Base-by-base conservation (phyloP, 2,888 invertebrate genomes). In the Brachynemurus nebulosus region DNA sequence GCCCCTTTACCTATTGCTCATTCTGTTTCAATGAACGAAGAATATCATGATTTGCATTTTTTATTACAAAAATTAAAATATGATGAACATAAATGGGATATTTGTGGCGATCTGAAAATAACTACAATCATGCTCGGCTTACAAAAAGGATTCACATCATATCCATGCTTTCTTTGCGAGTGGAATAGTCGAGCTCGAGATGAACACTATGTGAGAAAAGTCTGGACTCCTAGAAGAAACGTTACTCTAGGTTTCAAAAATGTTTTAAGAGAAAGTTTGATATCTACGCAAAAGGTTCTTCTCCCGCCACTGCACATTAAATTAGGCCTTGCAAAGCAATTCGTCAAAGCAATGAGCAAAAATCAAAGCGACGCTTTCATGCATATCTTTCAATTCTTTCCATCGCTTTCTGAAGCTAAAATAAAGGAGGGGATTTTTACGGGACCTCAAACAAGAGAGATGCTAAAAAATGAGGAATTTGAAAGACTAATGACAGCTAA, bases 361-460 rank as follows among this genome's bases (percentile, higher is more conserved):
- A 25, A 8, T 25, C n/a, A 8, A 25, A 9, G 27, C 8, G 27
- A 25, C 8, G 9, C 8, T 9, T 25, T 25, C 8, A 25, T 25
- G 9, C n/a, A 8, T 9, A 25, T 9, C 8, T 25, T 25, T 25
- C 27, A 25, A 25, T 8, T 8, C 27, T n/a, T n/a, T n/a, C n/a
- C n/a, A n/a, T n/a, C n/a, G n/a, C 30, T 52, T 18, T 38, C 40
- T 20, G 46, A 47, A 21, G 51, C 46, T 44, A 52, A 54, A 35
- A 35, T 54, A 21, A 51, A 50, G 42, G 52, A 44, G 45, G 51
- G 52, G 11, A 45, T 54, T 27, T 51, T 54, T 40, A 48, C 46
- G 45, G 51, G 51, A 12, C 51, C 51, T 12, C 47, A 53, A 44
- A 54, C 52, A 12, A n/a, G n/a, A n/a, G n/a, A n/a, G n/a, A n/a